A percentile compares a stretch with the other conserved stretches of the same genome.
Conservation (phyloP, 2,888 invertebrate species). For the Marronus borbonicus region DNA sequence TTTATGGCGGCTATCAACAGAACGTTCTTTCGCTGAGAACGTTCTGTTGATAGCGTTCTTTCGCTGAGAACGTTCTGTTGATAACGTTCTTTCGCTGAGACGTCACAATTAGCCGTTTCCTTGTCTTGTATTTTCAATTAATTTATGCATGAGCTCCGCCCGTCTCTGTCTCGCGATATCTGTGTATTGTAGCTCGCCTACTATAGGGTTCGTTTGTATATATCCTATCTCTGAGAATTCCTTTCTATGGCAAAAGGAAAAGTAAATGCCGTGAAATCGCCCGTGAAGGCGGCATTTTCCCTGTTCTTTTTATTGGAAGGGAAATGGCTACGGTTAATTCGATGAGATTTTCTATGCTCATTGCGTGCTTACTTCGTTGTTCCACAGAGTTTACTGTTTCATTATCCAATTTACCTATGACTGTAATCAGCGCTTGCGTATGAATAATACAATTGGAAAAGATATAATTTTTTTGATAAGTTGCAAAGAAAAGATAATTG, state of each 20-base stretch:
- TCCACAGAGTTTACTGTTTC: constrained; percentile 3
- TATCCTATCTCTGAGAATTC: background rate
- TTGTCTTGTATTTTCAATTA: constrained; percentile 29
- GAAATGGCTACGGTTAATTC: background rate
- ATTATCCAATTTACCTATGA: constrained; percentile 20
- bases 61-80: too few relatives aligned
- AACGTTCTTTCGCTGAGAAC: too few relatives aligned
- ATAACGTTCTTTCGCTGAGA: background rate
- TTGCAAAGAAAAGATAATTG: too few relatives aligned
- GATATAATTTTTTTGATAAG: background rate
- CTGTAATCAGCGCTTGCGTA: background rate
- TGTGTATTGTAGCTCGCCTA: background rate
- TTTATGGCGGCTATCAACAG: background rate
- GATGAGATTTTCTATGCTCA: constrained; percentile 5
- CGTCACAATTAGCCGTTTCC: constrained; percentile 22
- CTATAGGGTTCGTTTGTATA: background rate
- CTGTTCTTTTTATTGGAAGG: constrained; percentile 14
- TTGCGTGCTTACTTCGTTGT: background rate
- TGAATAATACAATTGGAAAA: background rate
- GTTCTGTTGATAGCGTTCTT: too few relatives aligned
- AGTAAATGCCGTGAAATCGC: constrained; percentile 7
- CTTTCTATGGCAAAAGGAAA: constrained; percentile 1
- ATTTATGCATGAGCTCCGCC: constrained; percentile 28
- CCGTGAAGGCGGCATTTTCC: background rate
- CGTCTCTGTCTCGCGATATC: background rate